Evolutionary conservation across 1,140 invertebrate species (phyloP).

Genomic region (Oncopodura yosiiana): DNA sequence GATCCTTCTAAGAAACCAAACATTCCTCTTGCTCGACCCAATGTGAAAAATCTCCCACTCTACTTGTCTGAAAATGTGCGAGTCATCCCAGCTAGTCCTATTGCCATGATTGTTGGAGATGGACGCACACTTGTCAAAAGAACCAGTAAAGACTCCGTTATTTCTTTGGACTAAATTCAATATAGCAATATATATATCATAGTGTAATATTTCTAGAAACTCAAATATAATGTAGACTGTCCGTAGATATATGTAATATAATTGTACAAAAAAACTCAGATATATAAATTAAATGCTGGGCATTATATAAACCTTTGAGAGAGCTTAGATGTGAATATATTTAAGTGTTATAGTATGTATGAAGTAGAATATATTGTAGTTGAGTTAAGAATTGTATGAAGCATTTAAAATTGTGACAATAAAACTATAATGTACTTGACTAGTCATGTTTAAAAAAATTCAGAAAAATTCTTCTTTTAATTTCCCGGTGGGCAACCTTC

Average conservation of each 20-base stretch:
- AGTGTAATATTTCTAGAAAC: neutral
- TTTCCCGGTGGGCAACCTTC: neutral
- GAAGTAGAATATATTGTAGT: too few relatives aligned
- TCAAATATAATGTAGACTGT: neutral
- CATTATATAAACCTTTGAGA: too few relatives aligned
- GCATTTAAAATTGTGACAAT: neutral
- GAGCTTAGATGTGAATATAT: too few relatives aligned
- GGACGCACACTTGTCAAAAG: slow-evolving; percentile 45
- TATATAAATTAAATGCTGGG: neutral
- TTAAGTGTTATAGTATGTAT: too few relatives aligned
- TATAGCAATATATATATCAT: neutral
- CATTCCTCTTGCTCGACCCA: slow-evolving; percentile 12
- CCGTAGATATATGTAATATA: neutral
- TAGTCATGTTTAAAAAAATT: neutral
- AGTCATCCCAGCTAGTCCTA: slow-evolving; percentile 53
- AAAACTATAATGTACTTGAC: neutral
- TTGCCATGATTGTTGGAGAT: slow-evolving; percentile 60
- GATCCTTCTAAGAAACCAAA: slow-evolving; percentile 13
- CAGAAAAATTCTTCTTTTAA: neutral
- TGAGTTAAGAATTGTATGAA: too few relatives aligned
- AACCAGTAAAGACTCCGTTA: slow-evolving; percentile 55
- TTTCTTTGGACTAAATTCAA: slow-evolving; percentile 53
- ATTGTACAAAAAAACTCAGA: neutral
- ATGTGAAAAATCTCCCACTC: slow-evolving; percentile 39
- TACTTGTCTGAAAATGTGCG: slow-evolving; percentile 47